phyloP scores from a whole-genome alignment of 2,113 vertebrate genomes.

The Morone chrysops region DNA sequence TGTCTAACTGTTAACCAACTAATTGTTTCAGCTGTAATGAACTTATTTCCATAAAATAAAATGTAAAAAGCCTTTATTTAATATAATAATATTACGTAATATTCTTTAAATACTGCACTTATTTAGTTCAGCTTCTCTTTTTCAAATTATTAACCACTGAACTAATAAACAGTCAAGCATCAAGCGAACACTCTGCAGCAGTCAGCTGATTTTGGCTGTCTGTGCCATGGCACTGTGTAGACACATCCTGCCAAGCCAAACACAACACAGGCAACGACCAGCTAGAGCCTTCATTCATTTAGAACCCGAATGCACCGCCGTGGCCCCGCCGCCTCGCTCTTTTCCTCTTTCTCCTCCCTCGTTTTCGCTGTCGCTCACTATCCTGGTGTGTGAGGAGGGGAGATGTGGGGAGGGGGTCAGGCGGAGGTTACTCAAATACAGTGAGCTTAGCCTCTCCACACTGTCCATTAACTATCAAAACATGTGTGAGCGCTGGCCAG shows the following conservation, averaged over 20 bases:
- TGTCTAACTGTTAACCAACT: neutral
- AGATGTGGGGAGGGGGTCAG: slow-evolving; percentile 73
- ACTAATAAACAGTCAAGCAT: slow-evolving; percentile 27
- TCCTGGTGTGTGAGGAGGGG: slow-evolving; percentile 49
- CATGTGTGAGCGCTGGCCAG: slow-evolving; percentile 68
- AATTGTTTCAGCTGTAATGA: neutral
- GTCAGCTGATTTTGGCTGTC: slow-evolving; percentile 66
- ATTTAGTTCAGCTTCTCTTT: neutral
- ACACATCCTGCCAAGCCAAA: slow-evolving; percentile 74
- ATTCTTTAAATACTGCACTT: neutral
- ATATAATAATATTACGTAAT: neutral
- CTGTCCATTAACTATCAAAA: slow-evolving; percentile 86
- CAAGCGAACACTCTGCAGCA: slow-evolving; percentile 22
- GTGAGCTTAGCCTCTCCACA: slow-evolving; percentile 77
- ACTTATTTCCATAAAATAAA: neutral
- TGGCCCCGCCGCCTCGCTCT: slow-evolving; percentile 22
- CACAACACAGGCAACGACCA: slow-evolving; percentile 42
- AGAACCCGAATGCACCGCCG: slow-evolving; percentile 19
- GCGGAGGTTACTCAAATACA: slow-evolving; percentile 85
- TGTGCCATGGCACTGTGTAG: slow-evolving; percentile 48
- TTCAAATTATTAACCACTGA: neutral
- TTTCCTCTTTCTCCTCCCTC: slow-evolving; percentile 37
- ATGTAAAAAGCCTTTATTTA: neutral
- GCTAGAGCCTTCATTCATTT: slow-evolving; percentile 55
- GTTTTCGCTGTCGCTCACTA: slow-evolving; percentile 41